A percentile compares a stretch with the other conserved stretches of the same genome.
phyloP scores from a whole-genome alignment of 2,888 invertebrate genomes.

The Bruchidius siliquastri region DNA sequence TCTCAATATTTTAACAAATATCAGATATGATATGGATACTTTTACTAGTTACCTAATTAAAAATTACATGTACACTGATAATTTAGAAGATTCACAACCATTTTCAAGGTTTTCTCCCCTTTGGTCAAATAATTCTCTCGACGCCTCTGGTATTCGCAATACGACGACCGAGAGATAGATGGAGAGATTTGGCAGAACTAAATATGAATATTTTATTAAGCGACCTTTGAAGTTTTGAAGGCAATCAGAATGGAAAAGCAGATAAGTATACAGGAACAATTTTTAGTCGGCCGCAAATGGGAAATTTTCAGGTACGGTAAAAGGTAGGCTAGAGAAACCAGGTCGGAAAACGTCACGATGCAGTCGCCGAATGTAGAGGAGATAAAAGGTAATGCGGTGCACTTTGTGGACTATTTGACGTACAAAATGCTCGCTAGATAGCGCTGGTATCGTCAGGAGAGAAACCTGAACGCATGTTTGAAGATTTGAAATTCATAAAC shows the following conservation, averaged over 20 bases:
- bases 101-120: too few species aligned
- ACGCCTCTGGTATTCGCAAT: slow-evolving; percentile 5
- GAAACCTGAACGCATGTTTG: background rate
- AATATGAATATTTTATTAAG: slow-evolving; percentile 16
- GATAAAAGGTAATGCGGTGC: background rate
- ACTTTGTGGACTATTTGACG: background rate
- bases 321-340: background rate
- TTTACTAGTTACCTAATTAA: too few species aligned
- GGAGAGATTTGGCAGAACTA: slow-evolving; percentile 12
- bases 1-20: too few species aligned
- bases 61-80: too few species aligned
- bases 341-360: background rate
- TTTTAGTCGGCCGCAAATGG: background rate
- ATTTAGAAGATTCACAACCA: too few species aligned
- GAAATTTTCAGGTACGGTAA: background rate
- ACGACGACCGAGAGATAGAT: slow-evolving; percentile 9
- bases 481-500: background rate
- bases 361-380: background rate
- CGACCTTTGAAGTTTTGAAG: slow-evolving; percentile 14
- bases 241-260: slow-evolving; percentile 9
- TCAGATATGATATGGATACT: too few species aligned
- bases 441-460: background rate
- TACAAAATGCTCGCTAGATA: background rate
- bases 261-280: background rate
- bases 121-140: background rate